Evolutionary conservation across 2,797 vertebrate species (phyloP), one percentile per base, ranked within the genome.

Genomic region (Parambassis ranga): DNA sequence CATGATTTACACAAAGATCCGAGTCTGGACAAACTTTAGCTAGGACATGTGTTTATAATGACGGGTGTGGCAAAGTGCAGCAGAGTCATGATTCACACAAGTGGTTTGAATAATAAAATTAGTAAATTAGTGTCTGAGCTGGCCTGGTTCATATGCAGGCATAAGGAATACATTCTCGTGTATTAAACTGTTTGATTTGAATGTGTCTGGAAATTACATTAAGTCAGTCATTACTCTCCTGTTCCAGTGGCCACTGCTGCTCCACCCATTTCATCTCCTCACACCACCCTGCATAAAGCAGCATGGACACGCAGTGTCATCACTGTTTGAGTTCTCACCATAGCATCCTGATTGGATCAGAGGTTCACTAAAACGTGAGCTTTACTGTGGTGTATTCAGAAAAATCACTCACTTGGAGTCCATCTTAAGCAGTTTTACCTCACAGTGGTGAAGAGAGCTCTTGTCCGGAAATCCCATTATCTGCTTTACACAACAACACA

Each of bases 401-500:
- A 71, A n/a, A 76, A 65, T 57, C 44, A 4, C 44, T 44, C 64
- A 52, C 42, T 81, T 62, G 31, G 67, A 76, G 65, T 62, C 70
- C 78, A 74, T 70, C 69, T 78, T 69, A 61, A 67, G 42, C 42
- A 49, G 37, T 76, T 72, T 71, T 59, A 70, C 41, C 37, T 64
- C 65, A 36, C 60, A 76, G 68, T 41, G 65, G 59, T 79, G 80
- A 79, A 71, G 52, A 51, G 65, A 22, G 3, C 58, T 58, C 57
- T 66, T 51, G 65, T 74, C 79, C 75, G 69, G 85, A 87, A 86
- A 87, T 85, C 85, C 71, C 81, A 86, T 85, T 83, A 87, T 84
- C 68, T 79, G 80, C 80, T 77, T 83, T 57, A 61, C 59, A 79
- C 59, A 83, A 69, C 68, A 66, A 68, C 82, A 26, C 81, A 83